Base-by-base conservation (phyloP, 92 coral and sea anemone genomes). In the Porites cylindrica region DNA sequence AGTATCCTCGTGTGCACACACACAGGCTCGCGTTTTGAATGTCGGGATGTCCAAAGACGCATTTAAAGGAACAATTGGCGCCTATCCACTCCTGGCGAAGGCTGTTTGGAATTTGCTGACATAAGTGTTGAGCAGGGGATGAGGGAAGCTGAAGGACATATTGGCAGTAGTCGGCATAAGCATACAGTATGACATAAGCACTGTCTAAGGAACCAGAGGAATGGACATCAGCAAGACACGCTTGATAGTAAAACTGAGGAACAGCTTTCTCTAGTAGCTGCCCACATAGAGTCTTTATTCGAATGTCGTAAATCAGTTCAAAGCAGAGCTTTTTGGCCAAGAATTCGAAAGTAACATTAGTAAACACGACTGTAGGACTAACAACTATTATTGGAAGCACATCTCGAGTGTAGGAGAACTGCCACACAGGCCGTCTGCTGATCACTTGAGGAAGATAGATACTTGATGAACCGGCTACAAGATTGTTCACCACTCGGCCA, bases 91-190 rank as follows among this genome's bases (percentile, higher is more conserved):
- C 38, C 62, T 67, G 83, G 21, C 88, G 88, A 79, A 87, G 75
- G 13, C 62, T 83, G 18, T 32, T 78, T 10, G 99, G 98, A 62
- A 93, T 78, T 62, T 85, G 88, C 58, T 95, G 93, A 74, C 99
- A 97, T 20, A 90, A 81, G 68, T 83, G 91, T 54, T 94, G 96
- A 60, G 91, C 87, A 3, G 95, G 97, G 86, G 85, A 84, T 0
- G 96, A 86, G 26, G 85, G 70, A 54, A 95, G 88, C 19, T 80
- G 84, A 54, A 92, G 91, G 21, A 74, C 73, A 26, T 38, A 72
- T 73, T 88, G 91, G 68, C 99, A 97, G 90, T 90, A 92, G 71
- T 95, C 97, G 18, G 99, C 99, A 79, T 97, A 97, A 51, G 92
- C 82, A 38, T 92, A 89, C 52, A 94, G 68, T n/a, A 91, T 89